Base-by-base conservation (phyloP, 2,113 vertebrate species). In the Solea solea region DNA sequence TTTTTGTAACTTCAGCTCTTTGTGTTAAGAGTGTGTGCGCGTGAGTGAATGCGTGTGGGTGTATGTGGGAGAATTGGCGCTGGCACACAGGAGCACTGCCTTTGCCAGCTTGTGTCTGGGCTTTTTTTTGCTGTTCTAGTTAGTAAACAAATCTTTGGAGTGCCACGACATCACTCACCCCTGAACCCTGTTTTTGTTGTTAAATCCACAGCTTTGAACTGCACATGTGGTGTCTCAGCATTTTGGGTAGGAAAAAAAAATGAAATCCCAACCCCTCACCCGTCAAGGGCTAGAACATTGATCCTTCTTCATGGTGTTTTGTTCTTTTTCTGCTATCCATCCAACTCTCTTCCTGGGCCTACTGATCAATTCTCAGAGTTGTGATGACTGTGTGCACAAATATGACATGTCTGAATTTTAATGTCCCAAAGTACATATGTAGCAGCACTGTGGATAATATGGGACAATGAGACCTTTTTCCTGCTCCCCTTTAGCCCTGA, bases 1-100 rank as follows among this genome's bases (percentile, higher is more conserved):
- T 84, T 91, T 34, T 90, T 91, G 75, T 87, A 89, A 88, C 88
- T 72, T 90, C 81, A 86, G 80, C 76, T 62, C 61, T 90, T 83
- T 87, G 77, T 86, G 76, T 80, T 78, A 76, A 83, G 68, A 55
- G 62, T 65, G 64, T 70, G 63, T 27, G 56, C 80, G 65, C 69
- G 55, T 51, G 53, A 42, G 45, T 51, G 68, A 45, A 51, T 69
- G 71, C 72, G 48, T 64, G 62, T 74, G 56, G 45, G 16, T 54
- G 48, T 64, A 64, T 57, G 65, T 58, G 72, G 14, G 70, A 64
- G 69, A 57, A 54, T 3, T 53, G 78, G 80, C 41, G 55, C 45
- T 77, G 61, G 78, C 46, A 60, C 41, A 58, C 5, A 0, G 69
- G 69, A 73, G 76, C 72, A 75, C 79, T 87, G 81, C 81, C 44